phyloP scores from a whole-genome alignment of 2,888 invertebrate genomes.

The Tinea semifulvella region DNA sequence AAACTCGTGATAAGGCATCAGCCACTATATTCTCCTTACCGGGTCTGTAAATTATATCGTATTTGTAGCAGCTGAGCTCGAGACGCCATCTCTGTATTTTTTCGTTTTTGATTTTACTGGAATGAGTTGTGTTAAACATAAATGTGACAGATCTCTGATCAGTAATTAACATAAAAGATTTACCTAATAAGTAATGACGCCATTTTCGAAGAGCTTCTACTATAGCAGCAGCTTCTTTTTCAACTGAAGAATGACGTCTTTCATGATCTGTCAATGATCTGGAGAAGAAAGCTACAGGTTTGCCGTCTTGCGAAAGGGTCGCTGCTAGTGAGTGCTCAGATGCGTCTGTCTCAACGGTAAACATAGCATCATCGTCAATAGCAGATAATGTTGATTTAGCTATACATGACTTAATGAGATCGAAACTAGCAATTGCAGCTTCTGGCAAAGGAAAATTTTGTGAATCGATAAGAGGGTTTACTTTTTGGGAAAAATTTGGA shows the following conservation, averaged over 20 bases:
- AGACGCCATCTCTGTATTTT: too few relatives aligned
- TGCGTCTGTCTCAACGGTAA: background rate
- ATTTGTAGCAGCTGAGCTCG: too few relatives aligned
- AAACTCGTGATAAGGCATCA: too few relatives aligned
- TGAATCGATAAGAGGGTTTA: background rate
- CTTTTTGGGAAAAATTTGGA: background rate
- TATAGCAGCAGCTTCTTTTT: background rate
- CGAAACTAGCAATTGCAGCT: too few relatives aligned
- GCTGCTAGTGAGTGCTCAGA: background rate
- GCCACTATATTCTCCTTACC: too few relatives aligned
- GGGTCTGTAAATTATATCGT: too few relatives aligned
- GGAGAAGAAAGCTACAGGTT: background rate
- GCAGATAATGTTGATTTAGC: background rate
- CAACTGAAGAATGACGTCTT: background rate
- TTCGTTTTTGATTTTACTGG: too few relatives aligned
- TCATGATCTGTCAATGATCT: background rate
- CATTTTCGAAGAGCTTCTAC: background rate
- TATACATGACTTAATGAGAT: too few relatives aligned
- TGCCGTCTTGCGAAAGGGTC: background rate
- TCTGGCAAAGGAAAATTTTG: background rate
- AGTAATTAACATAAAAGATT: background rate
- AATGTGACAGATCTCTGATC: too few relatives aligned
- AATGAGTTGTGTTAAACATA: too few relatives aligned
- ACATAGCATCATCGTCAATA: background rate
- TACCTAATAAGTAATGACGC: background rate